Percentiles rank a stretch among this genome's conserved stretches.
Conservation (phyloP, 2,113 vertebrate species). For the Sapajus apella region DNA sequence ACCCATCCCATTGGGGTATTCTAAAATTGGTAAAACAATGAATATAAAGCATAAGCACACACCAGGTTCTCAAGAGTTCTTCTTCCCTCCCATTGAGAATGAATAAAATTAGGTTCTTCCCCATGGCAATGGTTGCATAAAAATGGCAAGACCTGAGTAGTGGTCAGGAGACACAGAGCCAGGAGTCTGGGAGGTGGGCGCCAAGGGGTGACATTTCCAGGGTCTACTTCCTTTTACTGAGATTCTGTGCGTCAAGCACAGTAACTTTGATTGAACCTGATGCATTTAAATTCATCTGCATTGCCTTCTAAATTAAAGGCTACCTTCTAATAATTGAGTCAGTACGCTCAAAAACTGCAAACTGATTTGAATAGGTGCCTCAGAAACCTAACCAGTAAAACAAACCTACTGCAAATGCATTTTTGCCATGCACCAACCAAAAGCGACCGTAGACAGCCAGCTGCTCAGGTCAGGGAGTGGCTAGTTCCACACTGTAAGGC, state of each 20-base stretch:
- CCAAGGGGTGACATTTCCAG: background rate
- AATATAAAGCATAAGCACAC: background rate
- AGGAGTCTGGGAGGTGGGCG: background rate
- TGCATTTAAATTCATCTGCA: background rate
- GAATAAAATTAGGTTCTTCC: background rate
- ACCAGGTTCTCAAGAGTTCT: background rate
- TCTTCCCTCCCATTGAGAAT: background rate
- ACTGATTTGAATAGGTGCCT: background rate
- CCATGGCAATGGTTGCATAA: background rate
- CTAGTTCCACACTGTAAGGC: background rate
- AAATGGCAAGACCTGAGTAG: background rate
- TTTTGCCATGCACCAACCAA: background rate
- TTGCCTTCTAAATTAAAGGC: background rate
- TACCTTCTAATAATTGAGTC: background rate
- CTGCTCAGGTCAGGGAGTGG: background rate
- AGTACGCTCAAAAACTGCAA: background rate
- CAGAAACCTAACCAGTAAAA: constrained; percentile 27
- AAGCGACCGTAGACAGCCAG: background rate
- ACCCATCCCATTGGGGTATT: background rate
- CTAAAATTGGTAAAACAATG: background rate
- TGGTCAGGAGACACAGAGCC: background rate
- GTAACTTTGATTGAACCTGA: background rate
- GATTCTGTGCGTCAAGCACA: background rate
- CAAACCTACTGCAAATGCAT: background rate
- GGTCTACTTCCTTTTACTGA: background rate